phyloP scores from a whole-genome alignment of 2,797 vertebrate species.

The Mus minutoides region DNA sequence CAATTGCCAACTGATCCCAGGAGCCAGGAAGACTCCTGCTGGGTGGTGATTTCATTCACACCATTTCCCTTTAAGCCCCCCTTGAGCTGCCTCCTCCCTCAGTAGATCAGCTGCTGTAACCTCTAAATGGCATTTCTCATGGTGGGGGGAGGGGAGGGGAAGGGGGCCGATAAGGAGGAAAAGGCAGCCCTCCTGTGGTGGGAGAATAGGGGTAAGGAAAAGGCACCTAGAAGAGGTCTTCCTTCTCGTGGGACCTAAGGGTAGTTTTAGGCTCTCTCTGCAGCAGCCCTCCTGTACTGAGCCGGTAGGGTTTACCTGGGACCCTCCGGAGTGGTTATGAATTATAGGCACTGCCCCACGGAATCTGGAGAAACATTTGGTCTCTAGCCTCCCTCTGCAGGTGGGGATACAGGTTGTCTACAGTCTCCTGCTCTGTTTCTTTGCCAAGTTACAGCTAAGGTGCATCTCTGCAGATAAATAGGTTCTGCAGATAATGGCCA shows the following conservation, averaged over 20 bases:
- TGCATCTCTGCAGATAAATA: not conserved
- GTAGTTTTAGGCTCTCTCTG: not conserved
- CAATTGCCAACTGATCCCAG: slow-evolving; percentile 51
- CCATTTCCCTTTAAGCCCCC: slow-evolving; percentile 64
- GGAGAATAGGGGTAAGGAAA: not conserved
- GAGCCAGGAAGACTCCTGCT: slow-evolving; percentile 75
- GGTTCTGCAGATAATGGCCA: not conserved
- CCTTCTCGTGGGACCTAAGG: not conserved
- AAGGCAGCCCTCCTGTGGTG: not conserved
- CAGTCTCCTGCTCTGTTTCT: not conserved
- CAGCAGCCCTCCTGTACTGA: not conserved
- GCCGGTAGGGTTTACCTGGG: not conserved
- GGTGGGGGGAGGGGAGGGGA: not conserved
- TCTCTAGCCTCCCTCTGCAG: not conserved
- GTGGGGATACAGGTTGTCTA: rapidly evolving
- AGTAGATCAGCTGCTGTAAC: slow-evolving; percentile 63
- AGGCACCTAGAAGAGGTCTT: not conserved
- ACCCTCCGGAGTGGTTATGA: not conserved
- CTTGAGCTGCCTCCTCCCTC: slow-evolving; percentile 2
- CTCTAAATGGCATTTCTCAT: not conserved
- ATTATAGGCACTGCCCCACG: not conserved
- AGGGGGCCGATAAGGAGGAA: not conserved
- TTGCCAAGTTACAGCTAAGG: not conserved
- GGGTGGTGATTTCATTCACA: slow-evolving; percentile 77
- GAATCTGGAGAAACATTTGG: not conserved